Base-by-base conservation (phyloP, 1,140 invertebrate species). In the Ostrea edulis region DNA sequence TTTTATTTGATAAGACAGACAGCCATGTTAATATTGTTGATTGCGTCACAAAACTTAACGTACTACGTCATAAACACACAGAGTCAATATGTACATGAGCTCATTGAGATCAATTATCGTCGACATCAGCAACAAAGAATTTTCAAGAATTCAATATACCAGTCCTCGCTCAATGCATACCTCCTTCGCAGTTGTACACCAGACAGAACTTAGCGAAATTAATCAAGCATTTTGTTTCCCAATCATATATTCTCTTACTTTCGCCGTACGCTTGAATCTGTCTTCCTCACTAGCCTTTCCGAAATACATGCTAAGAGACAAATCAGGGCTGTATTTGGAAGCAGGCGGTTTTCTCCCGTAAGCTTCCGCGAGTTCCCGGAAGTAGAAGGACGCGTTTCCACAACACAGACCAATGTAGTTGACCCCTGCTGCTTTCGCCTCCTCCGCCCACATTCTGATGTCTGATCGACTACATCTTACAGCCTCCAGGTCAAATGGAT, bases 381-480 rank as follows among this genome's bases (percentile, higher is more conserved):
- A 83, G 86, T 91, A 92, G 35, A 87, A 81, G 20, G 91, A 52
- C 5, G 85, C 52, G 51, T 92, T 92, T 1, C 92, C 92, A 86
- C 92, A 93, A 82, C 92, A 93, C 0, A 93, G 84, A 20, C 92
- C 92, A 9, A 93, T 83, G 82, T 92, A 93, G 12, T 91, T 51
- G 0, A 92, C 87, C 0, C 92, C 92, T 14, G 92, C 88, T 12
- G 89, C 91, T 65, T 89, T 89, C 0, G 87, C 88, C 20, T 89
- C 85, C 53, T 90, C 58, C 0, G 89, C 90, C 55, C 89, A 93
- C 12, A 82, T 51, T 71, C n/a, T 82, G 22, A 93, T 84, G n/a
- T 93, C 88, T 29, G 87, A 88, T 25, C 85, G 29, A 29, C 91
- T 89, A 44, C 86, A 87, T 51, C 83, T 25, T 2, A n/a, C 87